These are phyloP conservation scores for Hormaphis cornu DNA, from an alignment of 1,140 invertebrate genomes.

Conservation along the genomic window DNA sequence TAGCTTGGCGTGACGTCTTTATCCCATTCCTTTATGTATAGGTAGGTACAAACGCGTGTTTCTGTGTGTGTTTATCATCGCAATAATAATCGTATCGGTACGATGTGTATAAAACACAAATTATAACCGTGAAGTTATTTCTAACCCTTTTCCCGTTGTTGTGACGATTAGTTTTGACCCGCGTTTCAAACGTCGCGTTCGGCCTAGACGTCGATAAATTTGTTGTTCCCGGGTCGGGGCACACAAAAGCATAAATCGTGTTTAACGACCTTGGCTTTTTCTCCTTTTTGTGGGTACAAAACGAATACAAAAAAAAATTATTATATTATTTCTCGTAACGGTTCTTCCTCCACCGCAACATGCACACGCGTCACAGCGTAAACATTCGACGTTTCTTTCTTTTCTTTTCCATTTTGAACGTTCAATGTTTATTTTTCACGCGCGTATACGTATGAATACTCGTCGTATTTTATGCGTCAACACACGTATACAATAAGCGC, in stretches of 20 bases:
- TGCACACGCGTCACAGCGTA: no score
- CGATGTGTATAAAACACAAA: not conserved
- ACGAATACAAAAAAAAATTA: not conserved
- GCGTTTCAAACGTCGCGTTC: slow-evolving; percentile 3
- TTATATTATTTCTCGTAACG: not conserved
- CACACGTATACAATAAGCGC: no score
- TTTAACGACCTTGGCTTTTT: slow-evolving; percentile 6
- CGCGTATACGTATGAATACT: no score
- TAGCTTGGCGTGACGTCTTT: slow-evolving; percentile 12
- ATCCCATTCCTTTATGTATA: not conserved
- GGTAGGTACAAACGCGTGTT: not conserved
- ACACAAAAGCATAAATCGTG: slow-evolving; percentile 6
- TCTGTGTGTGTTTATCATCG: no score
- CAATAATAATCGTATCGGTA: not conserved
- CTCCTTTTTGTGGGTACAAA: not conserved
- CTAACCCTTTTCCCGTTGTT: slow-evolving; percentile 9
- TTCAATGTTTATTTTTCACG: not conserved
- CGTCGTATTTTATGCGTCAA: no score
- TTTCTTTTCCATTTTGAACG: not conserved
- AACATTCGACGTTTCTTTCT: no score
- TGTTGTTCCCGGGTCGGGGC: not conserved
- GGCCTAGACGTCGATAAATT: not conserved
- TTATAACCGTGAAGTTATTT: not conserved
- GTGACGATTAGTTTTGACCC: slow-evolving; percentile 23
- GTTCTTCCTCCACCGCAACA: not conserved